Evolutionary conservation across 2,888 invertebrate genomes (phyloP), one percentile per base, ranked within the genome.

Genomic region (Venustoraphidia nigricollis): DNA sequence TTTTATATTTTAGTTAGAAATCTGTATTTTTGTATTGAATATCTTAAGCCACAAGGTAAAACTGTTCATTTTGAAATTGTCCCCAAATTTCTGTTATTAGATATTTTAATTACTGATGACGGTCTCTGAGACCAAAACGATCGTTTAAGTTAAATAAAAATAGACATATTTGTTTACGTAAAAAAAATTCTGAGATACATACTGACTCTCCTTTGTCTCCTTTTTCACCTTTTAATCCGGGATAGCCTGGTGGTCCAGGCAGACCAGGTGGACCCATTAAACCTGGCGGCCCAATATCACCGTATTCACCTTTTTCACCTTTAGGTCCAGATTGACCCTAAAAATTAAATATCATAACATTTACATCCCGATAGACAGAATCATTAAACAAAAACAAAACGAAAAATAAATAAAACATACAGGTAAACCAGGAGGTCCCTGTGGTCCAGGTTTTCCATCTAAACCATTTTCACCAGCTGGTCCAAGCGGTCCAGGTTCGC

Each of bases 201-300:
- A 90, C 90, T 78, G 89, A 89, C 75, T 92, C 91, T 36, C 91
- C 91, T 62, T 91, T 89, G 64, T 91, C 90, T 36, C 93, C 91
- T 62, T 89, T 91, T 59, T 91, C 90, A 34, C 93, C 91, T 66
- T 88, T 89, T 55, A 81, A 76, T 36, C 92, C 92, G 3, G 91
- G 90, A 68, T 90, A 90, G 3, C 91, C 91, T 56, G 83, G 83
- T 36, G 83, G 84, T 48, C 83, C 83, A 9, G 83, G 83, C 54
- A 84, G 65, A 17, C 92, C 93, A 11, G 94, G 93, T 36, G 93
- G 91, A 55, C 94, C 94, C 81, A 94, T 88, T 60, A 92, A 76
- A 51, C 95, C 94, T 10, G 94, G 90, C 9, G 90, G 89, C 42
- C 93, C 93, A 65, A 92, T 90, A 63, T 91, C 90, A 9, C 93